phyloP scores from a whole-genome alignment of 2,888 invertebrate genomes.

The Mythimna impura region DNA sequence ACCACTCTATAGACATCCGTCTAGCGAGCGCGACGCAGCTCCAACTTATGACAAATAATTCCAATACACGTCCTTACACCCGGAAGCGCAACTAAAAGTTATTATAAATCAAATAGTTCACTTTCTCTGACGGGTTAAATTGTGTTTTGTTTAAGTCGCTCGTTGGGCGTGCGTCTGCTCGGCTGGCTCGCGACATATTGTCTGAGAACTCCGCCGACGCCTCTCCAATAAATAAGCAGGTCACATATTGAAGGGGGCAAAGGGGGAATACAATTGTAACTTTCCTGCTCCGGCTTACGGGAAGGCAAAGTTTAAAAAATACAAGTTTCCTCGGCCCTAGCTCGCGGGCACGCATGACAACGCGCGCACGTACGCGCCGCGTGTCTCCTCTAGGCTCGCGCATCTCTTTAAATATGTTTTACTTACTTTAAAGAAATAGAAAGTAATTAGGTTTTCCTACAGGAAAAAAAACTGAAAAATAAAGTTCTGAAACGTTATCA shows the following conservation, averaged over 20 bases:
- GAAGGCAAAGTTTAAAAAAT: constrained; percentile 90
- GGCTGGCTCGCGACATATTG: constrained; percentile 88
- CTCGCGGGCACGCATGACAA: constrained; percentile 75
- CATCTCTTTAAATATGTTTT: constrained; percentile 48
- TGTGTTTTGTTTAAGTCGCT: constrained; percentile 86
- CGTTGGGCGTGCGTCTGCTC: constrained; percentile 80
- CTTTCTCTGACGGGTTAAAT: constrained; percentile 81
- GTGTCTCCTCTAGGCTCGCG: constrained; percentile 42
- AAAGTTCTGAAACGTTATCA: constrained; percentile 65
- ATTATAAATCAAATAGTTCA: constrained; percentile 84
- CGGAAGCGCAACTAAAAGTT: constrained; percentile 69
- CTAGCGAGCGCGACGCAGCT: constrained; percentile 34
- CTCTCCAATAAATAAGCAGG: constrained; percentile 90
- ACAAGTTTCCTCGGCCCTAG: constrained; percentile 83
- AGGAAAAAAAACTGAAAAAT: constrained; percentile 50
- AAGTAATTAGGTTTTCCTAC: constrained; percentile 44
- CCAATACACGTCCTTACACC: constrained; percentile 44
- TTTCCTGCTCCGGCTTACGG: constrained; percentile 86
- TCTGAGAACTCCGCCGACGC: constrained; percentile 88
- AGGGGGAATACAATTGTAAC: constrained; percentile 90
- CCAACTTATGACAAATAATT: constrained; percentile 58
- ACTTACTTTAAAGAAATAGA: constrained; percentile 42
- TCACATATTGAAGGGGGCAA: constrained; percentile 90
- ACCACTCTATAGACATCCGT: constrained; percentile 53
- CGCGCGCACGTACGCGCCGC: constrained; percentile 76